Conservation (phyloP, 2,113 vertebrate genomes). For the Oxygymnocypris stewartii region DNA sequence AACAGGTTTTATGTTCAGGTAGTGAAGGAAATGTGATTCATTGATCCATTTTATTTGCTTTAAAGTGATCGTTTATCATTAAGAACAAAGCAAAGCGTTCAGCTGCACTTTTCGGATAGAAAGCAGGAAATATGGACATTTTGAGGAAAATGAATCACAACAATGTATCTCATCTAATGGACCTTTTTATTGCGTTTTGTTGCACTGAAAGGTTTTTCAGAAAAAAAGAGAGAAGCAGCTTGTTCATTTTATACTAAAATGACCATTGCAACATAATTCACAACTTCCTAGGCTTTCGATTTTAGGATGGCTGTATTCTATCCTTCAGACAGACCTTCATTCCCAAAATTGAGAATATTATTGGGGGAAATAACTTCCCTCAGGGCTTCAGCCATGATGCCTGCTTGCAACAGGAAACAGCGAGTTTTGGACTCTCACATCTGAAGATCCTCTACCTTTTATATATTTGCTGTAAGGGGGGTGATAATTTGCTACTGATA, state of each 20-base stretch:
- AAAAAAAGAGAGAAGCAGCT: not conserved
- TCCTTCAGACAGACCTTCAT: not conserved
- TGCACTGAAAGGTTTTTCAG: not conserved
- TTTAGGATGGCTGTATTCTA: not conserved
- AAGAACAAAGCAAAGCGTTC: not conserved
- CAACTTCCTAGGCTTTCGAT: not conserved
- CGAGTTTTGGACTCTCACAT: not conserved
- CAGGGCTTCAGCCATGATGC: not conserved
- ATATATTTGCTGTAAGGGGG: conserved; percentile 38
- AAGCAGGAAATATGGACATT: not conserved
- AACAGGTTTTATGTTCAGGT: not conserved
- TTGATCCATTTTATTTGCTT: not conserved
- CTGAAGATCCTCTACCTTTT: conserved; percentile 18
- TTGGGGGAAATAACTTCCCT: not conserved
- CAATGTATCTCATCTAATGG: not conserved
- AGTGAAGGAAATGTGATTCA: not conserved
- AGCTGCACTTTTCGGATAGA: not conserved
- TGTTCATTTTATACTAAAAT: not conserved
- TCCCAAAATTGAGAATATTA: not conserved
- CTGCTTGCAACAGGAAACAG: not conserved
- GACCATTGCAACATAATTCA: not conserved
- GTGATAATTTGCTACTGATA: conserved; percentile 53
- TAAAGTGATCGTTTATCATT: not conserved
- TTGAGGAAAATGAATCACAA: not conserved
- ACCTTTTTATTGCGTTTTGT: not conserved